Evolutionary conservation across 2,113 vertebrate species (phyloP), one percentile per base, ranked within the genome.

Genomic region (Camarhynchus parvulus): DNA sequence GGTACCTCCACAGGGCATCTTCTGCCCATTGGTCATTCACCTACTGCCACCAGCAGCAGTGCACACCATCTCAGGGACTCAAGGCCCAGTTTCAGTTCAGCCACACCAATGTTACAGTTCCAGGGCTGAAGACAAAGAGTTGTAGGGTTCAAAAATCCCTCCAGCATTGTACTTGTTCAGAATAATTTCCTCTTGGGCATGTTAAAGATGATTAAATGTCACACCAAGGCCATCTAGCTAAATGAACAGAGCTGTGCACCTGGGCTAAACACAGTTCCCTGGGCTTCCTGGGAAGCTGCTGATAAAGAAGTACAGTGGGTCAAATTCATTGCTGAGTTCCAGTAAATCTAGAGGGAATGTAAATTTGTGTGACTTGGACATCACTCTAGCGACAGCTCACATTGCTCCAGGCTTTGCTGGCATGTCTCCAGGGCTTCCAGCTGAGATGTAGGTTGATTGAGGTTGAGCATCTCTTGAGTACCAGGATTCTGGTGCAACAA

Each of bases 131-230:
- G 79, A 70, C 17, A 85, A 92, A 92, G 58, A 87, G 47, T 39
- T 42, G 15, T 15, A 46, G 35, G 68, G 91, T 67, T 73, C 41
- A 87, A 33, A 83, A 87, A 62, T 68, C 67, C 44, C 81, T 90
- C 78, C 56, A 49, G 77, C 72, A 58, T 4, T 42, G 61, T 25
- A 23, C 59, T 77, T 50, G 56, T 27, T 83, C 27, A 63, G 49
- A 56, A 31, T 56, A 16, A 56, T 64, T 90, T 77, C 49, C 42
- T 56, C 27, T 22, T 63, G 72, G 35, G 64, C 13, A 15, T 11
- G 18, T 47, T 87, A 67, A 78, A 87, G 89, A 78, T 82, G 82
- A 83, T 64, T 75, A 64, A 89, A 61, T 30, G 53, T 84, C 80
- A 72, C 73, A 75, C 74, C 56, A 27, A 8, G 53, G 52, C 30